Conservation (phyloP, 1,140 invertebrate genomes). For the Camponotus vicinus region DNA sequence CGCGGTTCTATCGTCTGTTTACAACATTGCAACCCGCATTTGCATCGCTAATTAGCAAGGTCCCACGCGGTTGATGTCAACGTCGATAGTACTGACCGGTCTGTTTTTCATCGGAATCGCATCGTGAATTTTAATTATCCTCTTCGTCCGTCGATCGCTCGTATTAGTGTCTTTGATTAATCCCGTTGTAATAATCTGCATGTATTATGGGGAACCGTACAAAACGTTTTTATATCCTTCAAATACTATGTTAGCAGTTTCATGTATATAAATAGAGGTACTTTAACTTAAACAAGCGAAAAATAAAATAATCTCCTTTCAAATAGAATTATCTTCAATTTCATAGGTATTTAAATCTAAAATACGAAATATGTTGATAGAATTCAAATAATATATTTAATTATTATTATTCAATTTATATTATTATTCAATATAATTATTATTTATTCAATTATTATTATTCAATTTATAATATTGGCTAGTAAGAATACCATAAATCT, state of each 20-base stretch:
- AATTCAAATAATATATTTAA: background rate
- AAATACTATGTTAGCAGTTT: slow-evolving; percentile 13
- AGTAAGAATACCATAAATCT: background rate
- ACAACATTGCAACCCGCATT: slow-evolving; percentile 73
- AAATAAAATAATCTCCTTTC: background rate
- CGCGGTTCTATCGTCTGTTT: slow-evolving; percentile 47
- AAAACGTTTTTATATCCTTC: slow-evolving; percentile 21
- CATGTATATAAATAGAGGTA: slow-evolving; percentile 35
- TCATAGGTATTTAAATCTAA: background rate
- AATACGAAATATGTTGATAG: background rate
- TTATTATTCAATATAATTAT: background rate
- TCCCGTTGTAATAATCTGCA: slow-evolving; percentile 41
- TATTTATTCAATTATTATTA: background rate
- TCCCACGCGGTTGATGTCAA: slow-evolving; percentile 39
- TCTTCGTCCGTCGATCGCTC: slow-evolving; percentile 1
- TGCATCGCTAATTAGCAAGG: slow-evolving; percentile 78
- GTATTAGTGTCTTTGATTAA: slow-evolving; percentile 33
- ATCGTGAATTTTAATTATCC: slow-evolving; percentile 65
- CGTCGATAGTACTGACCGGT: slow-evolving; percentile 52
- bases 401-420: background rate
- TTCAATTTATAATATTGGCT: background rate
- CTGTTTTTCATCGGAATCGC: slow-evolving; percentile 60
- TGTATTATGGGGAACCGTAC: slow-evolving; percentile 25
- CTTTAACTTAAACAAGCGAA: background rate
- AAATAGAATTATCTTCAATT: background rate